Evolutionary conservation across 2,113 vertebrate genomes (phyloP), one percentile per base, ranked within the genome.

Genomic region (Cyprinodon tularosa): DNA sequence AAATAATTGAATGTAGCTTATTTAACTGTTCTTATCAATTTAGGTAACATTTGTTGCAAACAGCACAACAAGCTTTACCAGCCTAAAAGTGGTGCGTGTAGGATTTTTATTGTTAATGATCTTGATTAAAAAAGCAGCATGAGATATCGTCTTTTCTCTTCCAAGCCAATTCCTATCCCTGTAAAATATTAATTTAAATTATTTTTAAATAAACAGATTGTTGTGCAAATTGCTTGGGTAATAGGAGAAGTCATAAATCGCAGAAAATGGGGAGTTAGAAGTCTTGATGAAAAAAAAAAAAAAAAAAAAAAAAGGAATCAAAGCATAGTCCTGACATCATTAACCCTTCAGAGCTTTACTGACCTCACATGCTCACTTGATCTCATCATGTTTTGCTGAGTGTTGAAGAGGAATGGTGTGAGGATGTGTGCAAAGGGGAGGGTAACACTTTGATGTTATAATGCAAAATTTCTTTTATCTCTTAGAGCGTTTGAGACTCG

Each of bases 381-480:
- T 89, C 80, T 86, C 62, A 71, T 74, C 65, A 29, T 77, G 78
- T 77, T 81, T 66, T 59, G 62, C 74, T 68, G 82, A 80, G 83
- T 53, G 72, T 77, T 57, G 57, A 66, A 78, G 77, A 64, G 69
- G 57, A 66, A 60, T 7, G 29, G 67, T 75, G 82, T 48, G 73
- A 65, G 65, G 37, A 42, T 36, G 37, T 73, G 76, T 76, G 66
- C 12, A 53, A 1, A 61, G 29, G 64, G 4, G 66, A 22, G 62
- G 71, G 63, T 0, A 42, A 44, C 65, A 64, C 86, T 86, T 89
- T 91, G 88, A 90, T 90, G 90, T 70, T 65, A 39, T 71, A 82
- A 85, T 85, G 76, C 61, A 75, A 80, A 74, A 86, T 78, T 61
- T 88, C 68, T 90, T 91, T 90, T 91, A 92, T 90, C 85, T 86